Base-by-base conservation (phyloP, 2,797 vertebrate species). In the Mus spretus region DNA sequence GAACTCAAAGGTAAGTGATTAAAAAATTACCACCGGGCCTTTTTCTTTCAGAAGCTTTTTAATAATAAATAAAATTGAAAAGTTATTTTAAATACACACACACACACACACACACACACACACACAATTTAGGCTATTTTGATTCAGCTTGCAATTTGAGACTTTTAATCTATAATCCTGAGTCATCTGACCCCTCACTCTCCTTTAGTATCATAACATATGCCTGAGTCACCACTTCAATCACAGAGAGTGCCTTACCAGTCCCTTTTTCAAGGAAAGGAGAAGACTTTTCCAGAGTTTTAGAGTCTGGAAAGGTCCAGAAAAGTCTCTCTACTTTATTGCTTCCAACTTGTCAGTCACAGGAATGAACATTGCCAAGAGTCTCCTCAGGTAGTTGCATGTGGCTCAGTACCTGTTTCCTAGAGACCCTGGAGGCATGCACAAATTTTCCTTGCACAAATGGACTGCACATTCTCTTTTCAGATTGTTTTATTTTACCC, bases 91-190 rank as follows among this genome's bases (percentile, higher is more conserved):
- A 70, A 70, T 34, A 70, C 67, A 70, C 67, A 70, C 34, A 63
- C 61, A 44, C 28, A 96, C 92, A 87, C n/a, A 70, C 67, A 70
- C 67, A 70, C 34, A 70, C 67, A 70, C 67, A 70, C 34, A 63
- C 61, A 44, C 28, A 96, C 92, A 87, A 92, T 89, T 93, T 86
- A 96, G 80, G 20, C 89, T 85, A 82, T 84, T 97, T 89, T 96
- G 0, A 0, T 88, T 93, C 95, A 94, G 50, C 24, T 95, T 96
- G 88, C 89, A 97, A 98, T 97, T 93, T 91, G 40, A 15, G 97
- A 81, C 94, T 98, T 98, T 98, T 96, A 90, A 98, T 98, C 96
- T 96, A 95, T 84, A 93, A 93, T 82, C 50, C 93, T 93, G 91
- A 97, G 80, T 96, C 89, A 94, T 91, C 40, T 22, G 91, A 98